A percentile compares a stretch with the other conserved stretches of the same genome.
Conservation (phyloP, 92 coral and sea anemone genomes). For the Palythoa heliodiscus region DNA sequence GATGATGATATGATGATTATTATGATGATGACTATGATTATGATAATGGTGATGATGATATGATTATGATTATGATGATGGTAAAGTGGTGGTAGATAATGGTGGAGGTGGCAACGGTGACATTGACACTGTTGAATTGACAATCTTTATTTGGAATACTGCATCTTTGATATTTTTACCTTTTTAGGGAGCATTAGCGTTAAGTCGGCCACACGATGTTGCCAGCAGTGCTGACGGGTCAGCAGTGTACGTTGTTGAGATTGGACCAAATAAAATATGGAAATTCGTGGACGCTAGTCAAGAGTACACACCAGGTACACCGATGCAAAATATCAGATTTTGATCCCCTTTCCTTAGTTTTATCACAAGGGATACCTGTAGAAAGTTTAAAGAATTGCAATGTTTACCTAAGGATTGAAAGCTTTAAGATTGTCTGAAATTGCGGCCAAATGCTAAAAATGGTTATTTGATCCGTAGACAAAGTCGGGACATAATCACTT, state of each 20-base stretch:
- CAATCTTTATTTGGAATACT: no score
- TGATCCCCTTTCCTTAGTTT: not conserved
- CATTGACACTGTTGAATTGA: not conserved
- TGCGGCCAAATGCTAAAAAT: no score
- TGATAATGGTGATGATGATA: no score
- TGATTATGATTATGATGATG: not conserved
- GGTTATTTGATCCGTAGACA: no score
- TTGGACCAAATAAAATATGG: conserved; percentile 84
- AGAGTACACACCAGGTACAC: conserved; percentile 5
- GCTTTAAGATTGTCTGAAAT: no score
- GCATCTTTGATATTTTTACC: not conserved
- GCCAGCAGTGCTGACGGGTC: conserved; percentile 73
- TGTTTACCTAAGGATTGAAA: no score
- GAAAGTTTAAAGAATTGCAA: no score
- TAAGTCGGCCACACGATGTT: conserved; percentile 83
- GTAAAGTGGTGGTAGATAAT: not conserved
- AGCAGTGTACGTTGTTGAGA: conserved; percentile 78
- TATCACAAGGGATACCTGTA: not conserved
- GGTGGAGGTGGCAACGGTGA: not conserved
- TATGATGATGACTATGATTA: no score
- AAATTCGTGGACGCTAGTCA: conserved; percentile 54
- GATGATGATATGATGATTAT: no score
- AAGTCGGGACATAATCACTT: no score
- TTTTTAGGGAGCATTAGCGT: conserved; percentile 35
- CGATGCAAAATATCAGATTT: not conserved